A percentile compares a stretch with the other conserved stretches of the same genome.
Evolutionary conservation across 1,140 invertebrate genomes (phyloP).

Genomic region (Sarcophaga peregrina): DNA sequence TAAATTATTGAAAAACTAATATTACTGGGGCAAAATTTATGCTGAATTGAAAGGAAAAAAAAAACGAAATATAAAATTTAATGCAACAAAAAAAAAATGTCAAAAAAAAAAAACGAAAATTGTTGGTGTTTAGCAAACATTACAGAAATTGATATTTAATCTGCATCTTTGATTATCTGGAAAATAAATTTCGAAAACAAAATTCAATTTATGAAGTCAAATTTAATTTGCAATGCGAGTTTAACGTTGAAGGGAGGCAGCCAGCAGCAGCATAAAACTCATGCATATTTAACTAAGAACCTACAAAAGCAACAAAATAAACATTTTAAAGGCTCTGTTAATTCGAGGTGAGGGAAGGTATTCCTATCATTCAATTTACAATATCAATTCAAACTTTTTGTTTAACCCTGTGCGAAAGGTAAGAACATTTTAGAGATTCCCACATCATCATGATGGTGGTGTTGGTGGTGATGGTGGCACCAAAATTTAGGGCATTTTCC

Average conservation of each 20-base stretch:
- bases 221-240: not conserved
- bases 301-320: not conserved
- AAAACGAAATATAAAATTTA: too few relatives aligned
- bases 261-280: not conserved
- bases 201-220: conserved; percentile 14
- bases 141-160: conserved; percentile 7
- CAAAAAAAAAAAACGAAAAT: not conserved
- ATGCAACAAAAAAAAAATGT: too few relatives aligned
- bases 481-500: too few relatives aligned
- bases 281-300: conserved; percentile 18
- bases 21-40: not conserved
- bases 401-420: too few relatives aligned
- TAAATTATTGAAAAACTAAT: not conserved
- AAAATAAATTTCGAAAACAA: conserved; percentile 15
- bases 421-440: too few relatives aligned
- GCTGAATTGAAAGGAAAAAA: not conserved
- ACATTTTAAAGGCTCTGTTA: too few relatives aligned
- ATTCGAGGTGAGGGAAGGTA: too few relatives aligned
- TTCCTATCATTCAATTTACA: too few relatives aligned
- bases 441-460: too few relatives aligned
- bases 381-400: too few relatives aligned
- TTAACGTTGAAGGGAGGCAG: not conserved
- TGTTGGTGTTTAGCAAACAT: not conserved
- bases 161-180: conserved; percentile 5
- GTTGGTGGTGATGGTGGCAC: too few relatives aligned